phyloP scores from a whole-genome alignment of 2,888 invertebrate species.

The Tachystola acroxantha region DNA sequence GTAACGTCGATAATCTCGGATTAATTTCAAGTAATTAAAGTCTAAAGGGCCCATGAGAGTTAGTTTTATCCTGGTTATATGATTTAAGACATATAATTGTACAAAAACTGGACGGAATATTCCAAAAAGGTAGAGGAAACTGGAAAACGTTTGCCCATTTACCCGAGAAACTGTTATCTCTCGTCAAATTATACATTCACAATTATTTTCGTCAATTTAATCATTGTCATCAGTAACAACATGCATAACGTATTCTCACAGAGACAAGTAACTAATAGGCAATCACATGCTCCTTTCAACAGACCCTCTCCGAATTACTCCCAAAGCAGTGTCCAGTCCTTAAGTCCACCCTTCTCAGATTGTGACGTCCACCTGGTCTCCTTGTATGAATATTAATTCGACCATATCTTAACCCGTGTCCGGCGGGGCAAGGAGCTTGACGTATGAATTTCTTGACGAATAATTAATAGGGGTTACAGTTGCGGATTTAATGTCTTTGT shows the following conservation, averaged over 20 bases:
- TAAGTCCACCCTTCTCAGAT: constrained; percentile 73
- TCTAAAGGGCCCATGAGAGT: too few relatives aligned
- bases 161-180: too few relatives aligned
- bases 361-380: constrained; percentile 74
- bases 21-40: too few relatives aligned
- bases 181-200: too few relatives aligned
- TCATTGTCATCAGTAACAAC: too few relatives aligned
- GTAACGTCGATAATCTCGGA: too few relatives aligned
- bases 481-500: not conserved
- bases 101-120: too few relatives aligned
- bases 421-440: constrained; percentile 49
- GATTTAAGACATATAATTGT: too few relatives aligned
- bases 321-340: constrained; percentile 56
- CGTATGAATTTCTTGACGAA: constrained; percentile 69
- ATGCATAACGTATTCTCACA: constrained; percentile 20
- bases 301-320: constrained; percentile 20
- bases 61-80: too few relatives aligned
- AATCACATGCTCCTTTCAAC: constrained; percentile 14
- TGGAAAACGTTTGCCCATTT: too few relatives aligned
- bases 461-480: constrained; percentile 46
- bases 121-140: too few relatives aligned
- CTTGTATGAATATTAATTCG: constrained; percentile 77
- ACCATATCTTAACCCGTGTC: constrained; percentile 76
- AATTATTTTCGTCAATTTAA: too few relatives aligned
- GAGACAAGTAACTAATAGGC: constrained; percentile 24